phyloP scores from a whole-genome alignment of 2,888 invertebrate genomes.

The Ectobius pallidus region DNA sequence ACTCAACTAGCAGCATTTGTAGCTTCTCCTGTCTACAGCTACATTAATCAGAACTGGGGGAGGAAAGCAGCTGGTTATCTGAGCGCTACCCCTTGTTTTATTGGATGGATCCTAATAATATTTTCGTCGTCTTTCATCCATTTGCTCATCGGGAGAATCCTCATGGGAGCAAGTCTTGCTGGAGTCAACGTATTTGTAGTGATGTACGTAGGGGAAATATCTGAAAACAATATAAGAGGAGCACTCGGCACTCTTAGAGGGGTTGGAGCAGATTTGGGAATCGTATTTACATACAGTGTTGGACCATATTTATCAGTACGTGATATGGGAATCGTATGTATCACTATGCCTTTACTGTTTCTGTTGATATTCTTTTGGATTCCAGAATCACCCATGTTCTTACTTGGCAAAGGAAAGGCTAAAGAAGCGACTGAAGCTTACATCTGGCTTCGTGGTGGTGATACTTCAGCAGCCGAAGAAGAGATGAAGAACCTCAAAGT shows the following conservation, averaged over 20 bases:
- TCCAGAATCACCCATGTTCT: constrained; percentile 12
- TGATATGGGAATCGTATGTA: constrained; percentile 7
- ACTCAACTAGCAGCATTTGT: constrained; percentile 61
- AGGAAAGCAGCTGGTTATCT: constrained; percentile 32
- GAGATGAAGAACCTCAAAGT: neutral
- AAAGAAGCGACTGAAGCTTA: neutral
- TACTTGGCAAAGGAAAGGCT: neutral
- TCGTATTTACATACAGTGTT: constrained; percentile 57
- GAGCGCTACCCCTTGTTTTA: neutral
- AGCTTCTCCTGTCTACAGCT: constrained; percentile 13
- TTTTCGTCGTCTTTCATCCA: neutral
- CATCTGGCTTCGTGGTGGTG: neutral
- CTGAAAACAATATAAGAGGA: constrained; percentile 62
- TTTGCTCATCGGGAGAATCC: constrained; percentile 53
- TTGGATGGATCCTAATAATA: constrained; percentile 8
- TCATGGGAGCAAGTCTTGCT: constrained; percentile 65
- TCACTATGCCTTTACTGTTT: neutral
- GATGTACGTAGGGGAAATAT: constrained; percentile 68
- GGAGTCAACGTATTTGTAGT: constrained; percentile 63
- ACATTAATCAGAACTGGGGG: constrained; percentile 11
- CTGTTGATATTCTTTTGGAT: neutral
- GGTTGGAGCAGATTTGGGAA: constrained; percentile 58
- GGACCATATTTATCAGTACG: constrained; percentile 60
- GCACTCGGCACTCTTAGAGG: constrained; percentile 64
- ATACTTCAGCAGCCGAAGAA: neutral